A percentile compares a stretch with the other conserved stretches of the same genome.
Conservation (phyloP, 2,113 vertebrate genomes). For the Saccopteryx leptura region DNA sequence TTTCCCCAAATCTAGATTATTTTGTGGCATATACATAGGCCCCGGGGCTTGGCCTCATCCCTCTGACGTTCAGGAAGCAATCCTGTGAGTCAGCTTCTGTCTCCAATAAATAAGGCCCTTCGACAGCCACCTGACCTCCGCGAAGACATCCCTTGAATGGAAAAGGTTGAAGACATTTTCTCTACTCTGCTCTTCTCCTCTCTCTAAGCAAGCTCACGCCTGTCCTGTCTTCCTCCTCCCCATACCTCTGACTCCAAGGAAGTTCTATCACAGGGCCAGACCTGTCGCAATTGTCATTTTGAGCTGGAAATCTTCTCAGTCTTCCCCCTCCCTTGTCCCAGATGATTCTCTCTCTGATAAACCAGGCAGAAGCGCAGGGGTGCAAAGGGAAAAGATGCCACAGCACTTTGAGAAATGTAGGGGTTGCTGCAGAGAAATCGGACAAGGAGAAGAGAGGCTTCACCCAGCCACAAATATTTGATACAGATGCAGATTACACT, state of each 20-base stretch:
- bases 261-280: neutral
- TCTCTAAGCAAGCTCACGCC: neutral
- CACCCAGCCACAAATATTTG: neutral
- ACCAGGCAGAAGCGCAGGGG: neutral
- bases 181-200: neutral
- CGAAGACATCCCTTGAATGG: neutral
- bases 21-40: neutral
- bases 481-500: neutral
- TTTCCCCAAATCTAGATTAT: neutral
- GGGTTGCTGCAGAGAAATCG: neutral
- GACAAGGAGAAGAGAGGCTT: neutral
- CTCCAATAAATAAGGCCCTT: conserved; percentile 22
- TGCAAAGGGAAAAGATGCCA: neutral
- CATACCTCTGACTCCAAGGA: neutral
- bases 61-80: conserved; percentile 32
- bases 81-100: neutral
- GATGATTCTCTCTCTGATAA: neutral
- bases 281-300: neutral
- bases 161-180: conserved; percentile 22
- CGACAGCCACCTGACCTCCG: conserved; percentile 27
- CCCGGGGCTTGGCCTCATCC: neutral
- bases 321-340: neutral
- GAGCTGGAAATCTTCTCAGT: neutral
- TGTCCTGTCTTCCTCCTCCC: neutral
- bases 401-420: neutral